These are phyloP conservation scores for Melanotaenia maccullochi DNA, from an alignment of 2,797 vertebrate species.

Conservation along the genomic window DNA sequence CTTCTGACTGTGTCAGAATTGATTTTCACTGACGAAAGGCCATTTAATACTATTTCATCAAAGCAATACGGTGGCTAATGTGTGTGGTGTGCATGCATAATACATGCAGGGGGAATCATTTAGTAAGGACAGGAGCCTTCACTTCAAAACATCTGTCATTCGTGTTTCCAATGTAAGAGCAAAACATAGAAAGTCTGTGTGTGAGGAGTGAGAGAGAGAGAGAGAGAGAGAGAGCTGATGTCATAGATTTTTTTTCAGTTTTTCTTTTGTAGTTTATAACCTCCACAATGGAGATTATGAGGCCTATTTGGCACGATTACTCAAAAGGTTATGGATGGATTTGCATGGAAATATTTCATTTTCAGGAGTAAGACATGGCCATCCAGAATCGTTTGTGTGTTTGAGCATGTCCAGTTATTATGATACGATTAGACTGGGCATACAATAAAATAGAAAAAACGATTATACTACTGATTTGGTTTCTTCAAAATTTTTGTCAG, in stretches of 20 bases:
- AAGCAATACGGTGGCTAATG: slow-evolving; percentile 59
- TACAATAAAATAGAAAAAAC: not conserved
- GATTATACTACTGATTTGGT: not conserved
- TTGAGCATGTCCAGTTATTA: not conserved
- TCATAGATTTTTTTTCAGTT: not conserved
- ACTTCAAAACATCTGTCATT: slow-evolving; percentile 62
- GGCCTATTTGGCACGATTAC: not conserved
- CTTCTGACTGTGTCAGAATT: slow-evolving; percentile 59
- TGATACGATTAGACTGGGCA: not conserved
- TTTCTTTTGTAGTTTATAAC: not conserved
- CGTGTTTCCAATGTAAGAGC: slow-evolving; percentile 34
- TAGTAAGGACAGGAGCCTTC: slow-evolving; percentile 47
- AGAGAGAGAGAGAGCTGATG: not conserved
- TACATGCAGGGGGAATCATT: slow-evolving; percentile 62
- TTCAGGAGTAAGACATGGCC: not conserved
- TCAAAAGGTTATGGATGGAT: not conserved
- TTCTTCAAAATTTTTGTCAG: slow-evolving; percentile 7
- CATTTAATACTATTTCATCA: slow-evolving; percentile 62
- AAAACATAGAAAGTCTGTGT: not conserved
- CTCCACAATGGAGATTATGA: not conserved
- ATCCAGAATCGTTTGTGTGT: not conserved
- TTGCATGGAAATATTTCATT: not conserved
- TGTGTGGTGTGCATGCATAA: slow-evolving; percentile 60
- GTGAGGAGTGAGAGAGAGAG: not conserved
- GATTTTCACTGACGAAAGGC: slow-evolving; percentile 58